Evolutionary conservation across 2,888 invertebrate genomes (phyloP).

Genomic region (Eremobia ochroleuca): DNA sequence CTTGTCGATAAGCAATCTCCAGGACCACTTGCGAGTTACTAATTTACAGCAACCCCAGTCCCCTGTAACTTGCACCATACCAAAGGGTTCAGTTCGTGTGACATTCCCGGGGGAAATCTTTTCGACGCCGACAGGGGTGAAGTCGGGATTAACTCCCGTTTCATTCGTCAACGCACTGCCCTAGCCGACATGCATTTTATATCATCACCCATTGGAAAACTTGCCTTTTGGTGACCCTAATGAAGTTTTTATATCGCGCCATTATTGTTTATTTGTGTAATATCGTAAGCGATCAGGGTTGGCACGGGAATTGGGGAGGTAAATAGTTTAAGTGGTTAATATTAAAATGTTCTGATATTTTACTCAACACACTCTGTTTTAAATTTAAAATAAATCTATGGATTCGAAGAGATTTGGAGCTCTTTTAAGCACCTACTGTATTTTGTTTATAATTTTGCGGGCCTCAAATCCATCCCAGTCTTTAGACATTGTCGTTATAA

Average conservation of each 20-base stretch:
- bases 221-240: slow-evolving; percentile 67
- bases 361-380: neutral
- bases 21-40: neutral
- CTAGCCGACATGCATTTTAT: slow-evolving; percentile 81
- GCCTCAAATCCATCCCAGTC: neutral
- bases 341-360: neutral
- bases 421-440: neutral
- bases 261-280: slow-evolving; percentile 64
- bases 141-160: slow-evolving; percentile 85
- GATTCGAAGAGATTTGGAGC: neutral
- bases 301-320: slow-evolving; percentile 6
- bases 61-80: slow-evolving; percentile 61
- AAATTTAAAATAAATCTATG: neutral
- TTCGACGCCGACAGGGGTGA: slow-evolving; percentile 85
- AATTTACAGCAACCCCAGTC: neutral
- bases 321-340: neutral
- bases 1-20: too few relatives aligned
- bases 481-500: neutral
- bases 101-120: slow-evolving; percentile 86
- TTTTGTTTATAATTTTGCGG: neutral
- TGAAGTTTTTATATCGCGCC: slow-evolving; percentile 56
- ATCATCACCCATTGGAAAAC: slow-evolving; percentile 73
- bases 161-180: slow-evolving; percentile 85
- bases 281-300: slow-evolving; percentile 54
- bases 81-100: slow-evolving; percentile 76